Evolutionary conservation across 2,888 invertebrate genomes (phyloP).

Genomic region (Bombylius discolor): DNA sequence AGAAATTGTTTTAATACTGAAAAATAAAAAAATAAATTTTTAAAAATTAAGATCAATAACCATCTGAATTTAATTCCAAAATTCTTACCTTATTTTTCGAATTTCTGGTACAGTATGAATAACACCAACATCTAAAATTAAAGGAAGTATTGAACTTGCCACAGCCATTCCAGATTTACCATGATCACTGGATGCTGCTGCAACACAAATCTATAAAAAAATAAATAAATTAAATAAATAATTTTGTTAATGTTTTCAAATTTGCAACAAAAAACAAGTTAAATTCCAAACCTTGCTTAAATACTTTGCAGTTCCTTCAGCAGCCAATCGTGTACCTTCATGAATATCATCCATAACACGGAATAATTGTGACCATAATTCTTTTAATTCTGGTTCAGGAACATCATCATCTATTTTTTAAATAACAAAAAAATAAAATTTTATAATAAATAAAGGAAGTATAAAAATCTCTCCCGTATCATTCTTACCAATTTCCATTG

Average conservation of each 20-base stretch:
- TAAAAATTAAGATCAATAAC: not conserved
- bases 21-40: constrained; percentile 1
- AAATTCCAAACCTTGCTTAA: constrained; percentile 51
- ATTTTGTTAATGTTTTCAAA: not conserved
- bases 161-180: constrained; percentile 62
- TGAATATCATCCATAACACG: constrained; percentile 92
- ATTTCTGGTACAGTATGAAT: constrained; percentile 67
- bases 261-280: not conserved
- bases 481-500: constrained; percentile 23
- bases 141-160: constrained; percentile 62
- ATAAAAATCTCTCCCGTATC: not conserved
- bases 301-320: constrained; percentile 54
- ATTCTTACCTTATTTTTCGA: constrained; percentile 52
- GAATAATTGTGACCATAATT: constrained; percentile 64
- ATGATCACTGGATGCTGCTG: constrained; percentile 51
- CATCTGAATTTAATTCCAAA: not conserved
- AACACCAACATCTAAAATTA: constrained; percentile 67
- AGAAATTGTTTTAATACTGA: constrained; percentile 70
- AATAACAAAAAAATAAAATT: not conserved
- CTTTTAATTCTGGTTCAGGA: constrained; percentile 32
- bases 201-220: constrained; percentile 50
- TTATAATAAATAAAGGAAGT: not conserved
- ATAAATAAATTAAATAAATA: constrained; percentile 10
- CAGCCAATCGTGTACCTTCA: constrained; percentile 67
- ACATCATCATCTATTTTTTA: constrained; percentile 23